Percentiles rank a stretch among this genome's conserved stretches.
phyloP scores from a whole-genome alignment of 2,113 vertebrate species.

The Strigops habroptila region DNA sequence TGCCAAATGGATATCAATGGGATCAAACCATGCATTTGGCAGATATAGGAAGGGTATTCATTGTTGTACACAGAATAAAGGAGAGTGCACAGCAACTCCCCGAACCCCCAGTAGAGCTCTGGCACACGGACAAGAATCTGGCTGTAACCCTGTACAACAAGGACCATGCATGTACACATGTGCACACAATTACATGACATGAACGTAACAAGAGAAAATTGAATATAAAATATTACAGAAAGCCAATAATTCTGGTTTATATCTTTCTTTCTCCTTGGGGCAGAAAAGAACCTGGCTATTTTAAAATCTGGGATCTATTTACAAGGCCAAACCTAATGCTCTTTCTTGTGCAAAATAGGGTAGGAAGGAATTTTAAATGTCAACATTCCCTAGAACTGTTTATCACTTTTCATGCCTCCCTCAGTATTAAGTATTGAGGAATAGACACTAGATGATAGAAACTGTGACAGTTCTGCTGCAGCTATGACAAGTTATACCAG shows the following conservation, averaged over 20 bases:
- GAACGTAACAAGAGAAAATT: conserved; percentile 54
- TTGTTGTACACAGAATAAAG: conserved; percentile 15
- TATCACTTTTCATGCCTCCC: conserved; percentile 7
- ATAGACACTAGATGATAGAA: not conserved
- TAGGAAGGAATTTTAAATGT: conserved; percentile 53
- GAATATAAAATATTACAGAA: conserved; percentile 66
- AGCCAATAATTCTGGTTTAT: conserved; percentile 63
- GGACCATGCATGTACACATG: conserved; percentile 55
- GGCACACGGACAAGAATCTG: conserved; percentile 25
- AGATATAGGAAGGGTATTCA: conserved; percentile 16
- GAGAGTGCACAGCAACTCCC: not conserved
- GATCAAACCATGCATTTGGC: conserved; percentile 33
- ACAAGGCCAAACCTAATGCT: conserved; percentile 44
- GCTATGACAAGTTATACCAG: not conserved
- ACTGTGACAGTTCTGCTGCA: not conserved
- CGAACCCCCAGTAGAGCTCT: conserved; percentile 15
- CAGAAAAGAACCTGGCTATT: conserved; percentile 57
- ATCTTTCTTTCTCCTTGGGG: conserved; percentile 58
- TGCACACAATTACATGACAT: conserved; percentile 61
- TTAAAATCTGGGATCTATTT: conserved; percentile 56
- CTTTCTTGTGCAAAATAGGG: conserved; percentile 34
- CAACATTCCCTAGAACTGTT: conserved; percentile 30
- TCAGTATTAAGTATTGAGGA: not conserved
- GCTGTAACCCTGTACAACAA: conserved; percentile 47
- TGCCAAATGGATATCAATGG: conserved; percentile 48